These are phyloP conservation scores for Amphipyra tragopoginis DNA, from an alignment of 2,888 invertebrate species.

Conservation along the genomic window DNA sequence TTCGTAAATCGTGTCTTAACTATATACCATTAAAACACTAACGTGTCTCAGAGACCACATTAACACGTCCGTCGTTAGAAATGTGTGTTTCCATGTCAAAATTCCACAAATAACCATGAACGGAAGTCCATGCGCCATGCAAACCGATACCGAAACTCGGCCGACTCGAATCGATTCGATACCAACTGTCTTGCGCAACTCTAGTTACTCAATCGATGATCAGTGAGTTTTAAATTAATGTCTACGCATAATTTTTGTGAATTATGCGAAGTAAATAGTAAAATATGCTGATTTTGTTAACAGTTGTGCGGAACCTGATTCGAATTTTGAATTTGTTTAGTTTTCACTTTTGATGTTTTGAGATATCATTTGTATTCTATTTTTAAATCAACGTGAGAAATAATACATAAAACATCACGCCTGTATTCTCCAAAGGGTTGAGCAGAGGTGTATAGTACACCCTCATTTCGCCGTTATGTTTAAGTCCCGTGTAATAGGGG, in stretches of 20 bases:
- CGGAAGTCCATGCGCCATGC: slow-evolving; percentile 53
- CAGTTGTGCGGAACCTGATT: slow-evolving; percentile 8
- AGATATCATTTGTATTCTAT: neutral
- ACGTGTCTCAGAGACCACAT: slow-evolving; percentile 9
- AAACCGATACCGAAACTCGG: slow-evolving; percentile 49
- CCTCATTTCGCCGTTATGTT: no score
- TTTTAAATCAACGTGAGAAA: no score
- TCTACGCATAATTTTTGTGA: slow-evolving; percentile 31
- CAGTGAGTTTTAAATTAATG: slow-evolving; percentile 18
- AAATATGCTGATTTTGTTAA: slow-evolving; percentile 23
- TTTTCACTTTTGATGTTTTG: slow-evolving; percentile 5
- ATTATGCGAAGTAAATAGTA: slow-evolving; percentile 8
- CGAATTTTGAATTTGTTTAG: slow-evolving; percentile 1
- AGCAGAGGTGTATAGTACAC: no score
- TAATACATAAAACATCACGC: no score
- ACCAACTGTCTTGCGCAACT: slow-evolving; percentile 56
- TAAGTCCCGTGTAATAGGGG: no score
- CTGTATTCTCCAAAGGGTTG: no score
- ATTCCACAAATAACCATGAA: slow-evolving; percentile 22
- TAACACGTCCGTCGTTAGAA: slow-evolving; percentile 13
- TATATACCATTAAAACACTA: neutral
- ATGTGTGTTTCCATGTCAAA: slow-evolving; percentile 58
- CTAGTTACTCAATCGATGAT: slow-evolving; percentile 53
- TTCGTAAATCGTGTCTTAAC: neutral
- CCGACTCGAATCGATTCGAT: slow-evolving; percentile 62